These are phyloP conservation scores for Odobenus rosmarus DNA, from an alignment of 2,113 vertebrate species.

Conservation along the genomic window DNA sequence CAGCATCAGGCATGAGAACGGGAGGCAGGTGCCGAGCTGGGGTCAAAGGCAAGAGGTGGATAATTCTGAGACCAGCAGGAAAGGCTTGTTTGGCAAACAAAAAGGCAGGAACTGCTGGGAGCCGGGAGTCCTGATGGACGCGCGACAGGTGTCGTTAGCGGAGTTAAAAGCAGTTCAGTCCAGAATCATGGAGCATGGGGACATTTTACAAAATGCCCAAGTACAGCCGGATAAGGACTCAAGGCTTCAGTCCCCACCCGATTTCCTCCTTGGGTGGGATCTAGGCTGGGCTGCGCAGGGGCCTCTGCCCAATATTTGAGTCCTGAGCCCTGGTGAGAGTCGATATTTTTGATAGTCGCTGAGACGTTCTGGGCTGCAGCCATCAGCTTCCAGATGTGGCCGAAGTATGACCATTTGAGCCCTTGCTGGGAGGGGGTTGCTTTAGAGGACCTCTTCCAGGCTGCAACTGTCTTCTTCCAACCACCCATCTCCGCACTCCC, in stretches of 20 bases:
- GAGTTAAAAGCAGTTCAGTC: neutral
- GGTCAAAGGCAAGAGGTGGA: neutral
- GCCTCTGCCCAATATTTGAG: neutral
- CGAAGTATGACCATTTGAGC: neutral
- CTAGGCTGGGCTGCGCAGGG: fast-evolving
- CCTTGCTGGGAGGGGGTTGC: neutral
- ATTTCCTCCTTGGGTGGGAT: neutral
- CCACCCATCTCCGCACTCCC: neutral
- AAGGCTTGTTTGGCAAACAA: neutral
- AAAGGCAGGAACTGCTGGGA: neutral
- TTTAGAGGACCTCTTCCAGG: neutral
- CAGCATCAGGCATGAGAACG: fast-evolving
- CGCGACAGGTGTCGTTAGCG: too few species aligned
- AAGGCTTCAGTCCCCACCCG: neutral
- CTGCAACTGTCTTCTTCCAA: neutral
- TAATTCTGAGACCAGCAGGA: neutral
- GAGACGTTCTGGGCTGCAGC: neutral
- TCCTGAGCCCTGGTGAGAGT: neutral
- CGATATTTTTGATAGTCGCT: fast-evolving
- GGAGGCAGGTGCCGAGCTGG: neutral
- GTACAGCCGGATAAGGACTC: neutral
- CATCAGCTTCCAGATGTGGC: neutral
- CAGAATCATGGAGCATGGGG: neutral
- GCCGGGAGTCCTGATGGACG: fast-evolving
- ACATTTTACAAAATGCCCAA: neutral